A percentile compares a stretch with the other conserved stretches of the same genome.
phyloP scores from a whole-genome alignment of 2,888 invertebrate species.

The Sminthurinus aureus region DNA sequence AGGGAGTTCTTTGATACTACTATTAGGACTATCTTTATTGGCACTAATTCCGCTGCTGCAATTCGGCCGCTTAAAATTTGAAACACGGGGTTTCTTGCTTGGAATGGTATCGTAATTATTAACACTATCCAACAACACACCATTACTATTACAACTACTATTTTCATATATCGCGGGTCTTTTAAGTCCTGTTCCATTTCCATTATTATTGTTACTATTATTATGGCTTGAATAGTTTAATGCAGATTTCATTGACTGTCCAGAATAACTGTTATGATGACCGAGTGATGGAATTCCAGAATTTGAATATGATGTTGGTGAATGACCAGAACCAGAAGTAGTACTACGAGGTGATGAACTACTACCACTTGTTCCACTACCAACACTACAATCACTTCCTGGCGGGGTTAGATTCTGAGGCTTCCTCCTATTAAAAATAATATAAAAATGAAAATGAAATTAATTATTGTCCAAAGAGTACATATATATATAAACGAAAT shows the following conservation, averaged over 20 bases:
- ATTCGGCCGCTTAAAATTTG: constrained; percentile 76
- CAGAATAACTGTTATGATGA: constrained; percentile 62
- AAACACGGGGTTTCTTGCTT: constrained; percentile 85
- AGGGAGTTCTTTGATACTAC: constrained; percentile 26
- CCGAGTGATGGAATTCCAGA: constrained; percentile 63
- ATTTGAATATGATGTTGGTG: constrained; percentile 67
- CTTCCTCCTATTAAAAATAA: constrained; percentile 73
- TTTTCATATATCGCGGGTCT: constrained; percentile 13
- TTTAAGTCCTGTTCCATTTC: constrained; percentile 41
- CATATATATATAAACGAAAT: too few species aligned
- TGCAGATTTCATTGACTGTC: constrained; percentile 44
- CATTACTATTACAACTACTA: constrained; percentile 21
- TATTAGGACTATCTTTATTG: constrained; percentile 40
- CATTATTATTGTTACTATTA: constrained; percentile 42
- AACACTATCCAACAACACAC: constrained; percentile 19
- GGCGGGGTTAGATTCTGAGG: constrained; percentile 91
- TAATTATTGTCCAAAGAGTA: too few species aligned
- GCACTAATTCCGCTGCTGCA: constrained; percentile 33
- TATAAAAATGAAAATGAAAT: constrained; percentile 62
- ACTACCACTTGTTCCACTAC: constrained; percentile 63
- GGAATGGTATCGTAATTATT: constrained; percentile 65
- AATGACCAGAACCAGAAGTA: constrained; percentile 70
- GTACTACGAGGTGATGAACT: constrained; percentile 78
- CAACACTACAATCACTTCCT: constrained; percentile 72
- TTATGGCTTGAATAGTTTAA: constrained; percentile 44